Conservation (phyloP, 2,797 vertebrate species). For the Anisognathus igniventris region DNA sequence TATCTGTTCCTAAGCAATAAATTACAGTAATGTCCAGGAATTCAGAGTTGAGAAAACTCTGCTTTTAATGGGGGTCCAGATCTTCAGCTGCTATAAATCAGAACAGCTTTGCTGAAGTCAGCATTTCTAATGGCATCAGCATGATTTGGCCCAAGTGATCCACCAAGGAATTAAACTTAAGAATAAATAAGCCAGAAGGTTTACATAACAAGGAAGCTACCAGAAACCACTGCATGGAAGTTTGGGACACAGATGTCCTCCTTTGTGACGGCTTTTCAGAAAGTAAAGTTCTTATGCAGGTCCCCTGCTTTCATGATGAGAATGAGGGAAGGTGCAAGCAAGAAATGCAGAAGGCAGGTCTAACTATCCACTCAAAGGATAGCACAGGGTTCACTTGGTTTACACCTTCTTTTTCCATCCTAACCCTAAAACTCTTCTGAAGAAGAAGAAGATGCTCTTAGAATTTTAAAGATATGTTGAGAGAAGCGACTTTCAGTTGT, state of each 20-base stretch:
- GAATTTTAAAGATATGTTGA: background rate
- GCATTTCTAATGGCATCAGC: background rate
- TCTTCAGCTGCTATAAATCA: background rate
- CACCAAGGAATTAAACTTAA: background rate
- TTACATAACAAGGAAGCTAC: background rate
- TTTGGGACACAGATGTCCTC: background rate
- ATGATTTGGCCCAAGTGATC: background rate
- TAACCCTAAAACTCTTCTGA: background rate
- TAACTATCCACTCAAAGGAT: background rate
- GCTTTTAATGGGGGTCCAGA: background rate
- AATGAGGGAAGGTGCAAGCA: background rate
- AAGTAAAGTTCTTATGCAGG: background rate
- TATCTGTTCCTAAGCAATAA: background rate
- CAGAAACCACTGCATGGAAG: rapidly evolving
- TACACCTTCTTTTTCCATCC: background rate
- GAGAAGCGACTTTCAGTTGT: background rate
- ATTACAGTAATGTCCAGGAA: background rate
- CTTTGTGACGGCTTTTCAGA: background rate
- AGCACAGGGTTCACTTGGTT: background rate
- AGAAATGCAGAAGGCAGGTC: background rate
- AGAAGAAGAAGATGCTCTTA: background rate
- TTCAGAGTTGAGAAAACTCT: background rate
- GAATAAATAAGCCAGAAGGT: background rate
- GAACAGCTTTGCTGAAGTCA: background rate
- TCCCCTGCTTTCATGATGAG: rapidly evolving